Evolutionary conservation across 2,113 vertebrate species (phyloP), one percentile per base, ranked within the genome.

Genomic region (Aspiorhynchus laticeps): DNA sequence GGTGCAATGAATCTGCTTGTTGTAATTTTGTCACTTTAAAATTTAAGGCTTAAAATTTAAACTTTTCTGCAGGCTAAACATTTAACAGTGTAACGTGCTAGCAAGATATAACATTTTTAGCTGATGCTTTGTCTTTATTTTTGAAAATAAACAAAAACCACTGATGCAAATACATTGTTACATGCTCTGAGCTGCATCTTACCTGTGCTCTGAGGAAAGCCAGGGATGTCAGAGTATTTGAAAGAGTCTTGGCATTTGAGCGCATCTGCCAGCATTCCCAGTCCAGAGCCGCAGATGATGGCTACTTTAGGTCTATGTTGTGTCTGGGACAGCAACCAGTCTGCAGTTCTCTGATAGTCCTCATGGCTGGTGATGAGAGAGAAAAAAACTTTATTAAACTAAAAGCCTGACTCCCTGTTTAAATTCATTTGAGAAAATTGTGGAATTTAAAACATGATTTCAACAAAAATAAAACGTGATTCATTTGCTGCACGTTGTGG

Each of bases 171-270:
- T 2, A 21, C 31, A 26, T 46, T 43, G 21, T 26, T 26, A 7
- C 38, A 26, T 14, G 28, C 4, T 28, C 24, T 82, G 59, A 24
- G n/a, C 19, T n/a, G 51, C 8, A 17, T 84, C 36, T 67, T 86
- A 96, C 96, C 96, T 89, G 96, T 96, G 92, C 95, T 96, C 80
- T 95, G 93, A 15, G 95, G 95, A 87, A 96, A 96, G 10, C 95
- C 94, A 0, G 95, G 96, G n/a, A 96, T 95, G 82, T 96, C 93
- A 3, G 91, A 71, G 56, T 96, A 96, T 19, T 90, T 87, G 59
- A 96, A 96, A 53, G 91, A 90, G 31, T 96, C 92, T 71, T 93
- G 94, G 87, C 91, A 89, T 51, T 93, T 92, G 7, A 96, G 88
- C 0, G 91, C 87, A 24, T 96, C 95, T 0, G 95, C 96, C 7